phyloP scores from a whole-genome alignment of 2,888 invertebrate species.

The Byasa hedistus region DNA sequence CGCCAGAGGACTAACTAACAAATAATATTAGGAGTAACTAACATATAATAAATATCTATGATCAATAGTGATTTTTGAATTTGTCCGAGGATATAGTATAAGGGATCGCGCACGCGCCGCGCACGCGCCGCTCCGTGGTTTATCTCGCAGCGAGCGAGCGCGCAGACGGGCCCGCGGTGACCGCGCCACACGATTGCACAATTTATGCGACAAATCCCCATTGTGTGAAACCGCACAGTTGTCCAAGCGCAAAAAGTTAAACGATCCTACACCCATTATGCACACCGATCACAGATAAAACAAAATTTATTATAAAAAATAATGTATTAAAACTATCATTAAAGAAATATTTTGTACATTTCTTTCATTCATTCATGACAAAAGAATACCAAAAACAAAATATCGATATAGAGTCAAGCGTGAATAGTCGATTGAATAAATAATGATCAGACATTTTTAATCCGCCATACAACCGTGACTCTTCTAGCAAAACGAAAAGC shows the following conservation, averaged over 20 bases:
- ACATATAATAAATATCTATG: neutral
- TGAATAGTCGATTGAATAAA: too few relatives aligned
- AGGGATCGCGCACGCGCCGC: conserved; percentile 54
- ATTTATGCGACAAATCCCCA: conserved; percentile 44
- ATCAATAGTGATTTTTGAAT: neutral
- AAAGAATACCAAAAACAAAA: too few relatives aligned
- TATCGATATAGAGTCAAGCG: too few relatives aligned
- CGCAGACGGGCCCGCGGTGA: conserved; percentile 51
- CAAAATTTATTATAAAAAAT: neutral
- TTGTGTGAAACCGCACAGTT: conserved; percentile 33
- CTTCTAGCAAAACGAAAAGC: neutral
- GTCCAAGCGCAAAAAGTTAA: conserved; percentile 10
- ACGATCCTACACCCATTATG: conserved; percentile 1
- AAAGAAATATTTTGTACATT: too few relatives aligned
- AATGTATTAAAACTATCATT: neutral
- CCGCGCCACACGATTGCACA: conserved; percentile 46
- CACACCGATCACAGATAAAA: neutral
- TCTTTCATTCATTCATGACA: too few relatives aligned
- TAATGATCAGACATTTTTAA: too few relatives aligned
- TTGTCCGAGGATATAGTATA: neutral
- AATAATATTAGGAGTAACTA: too few relatives aligned
- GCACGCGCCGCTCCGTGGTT: conserved; percentile 58
- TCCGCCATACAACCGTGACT: neutral
- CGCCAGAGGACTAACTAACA: too few relatives aligned
- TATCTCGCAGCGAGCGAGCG: conserved; percentile 58